phyloP scores from a whole-genome alignment of 1,140 invertebrate genomes.

The Antheraea pernyi region DNA sequence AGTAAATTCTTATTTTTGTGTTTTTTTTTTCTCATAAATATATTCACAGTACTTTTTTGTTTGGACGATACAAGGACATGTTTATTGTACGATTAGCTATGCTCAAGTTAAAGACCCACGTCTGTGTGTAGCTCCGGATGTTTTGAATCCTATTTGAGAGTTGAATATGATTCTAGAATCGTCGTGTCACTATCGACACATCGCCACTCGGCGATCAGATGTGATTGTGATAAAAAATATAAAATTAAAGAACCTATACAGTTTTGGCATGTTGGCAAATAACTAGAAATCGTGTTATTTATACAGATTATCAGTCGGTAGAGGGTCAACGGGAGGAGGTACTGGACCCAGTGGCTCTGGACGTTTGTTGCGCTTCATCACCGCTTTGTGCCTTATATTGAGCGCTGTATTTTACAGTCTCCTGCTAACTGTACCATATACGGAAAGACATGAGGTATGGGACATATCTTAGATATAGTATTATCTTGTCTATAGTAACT shows the following conservation, averaged over 20 bases:
- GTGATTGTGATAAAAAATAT: too few species aligned
- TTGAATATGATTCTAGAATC: too few species aligned
- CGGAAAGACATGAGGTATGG: constrained; percentile 76
- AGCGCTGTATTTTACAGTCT: constrained; percentile 84
- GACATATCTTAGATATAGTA: not conserved
- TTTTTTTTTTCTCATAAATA: too few species aligned
- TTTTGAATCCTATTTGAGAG: too few species aligned
- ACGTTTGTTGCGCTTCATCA: constrained; percentile 83
- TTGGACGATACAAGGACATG: too few species aligned
- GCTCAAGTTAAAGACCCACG: too few species aligned
- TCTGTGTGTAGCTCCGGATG: too few species aligned
- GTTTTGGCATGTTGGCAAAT: not conserved
- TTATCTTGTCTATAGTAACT: not conserved
- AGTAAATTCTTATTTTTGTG: not conserved
- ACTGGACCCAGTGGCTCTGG: constrained; percentile 72
- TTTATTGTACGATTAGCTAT: too few species aligned
- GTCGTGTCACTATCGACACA: too few species aligned
- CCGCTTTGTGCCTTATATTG: constrained; percentile 83
- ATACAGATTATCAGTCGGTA: constrained; percentile 69
- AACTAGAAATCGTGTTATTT: constrained; percentile 1
- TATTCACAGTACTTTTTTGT: too few species aligned
- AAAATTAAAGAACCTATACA: too few species aligned
- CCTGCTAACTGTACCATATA: constrained; percentile 83
- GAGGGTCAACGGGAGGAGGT: constrained; percentile 66
- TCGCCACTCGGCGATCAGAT: too few species aligned